Base-by-base conservation (phyloP, 1,140 invertebrate genomes). In the Plectus sambesii region DNA sequence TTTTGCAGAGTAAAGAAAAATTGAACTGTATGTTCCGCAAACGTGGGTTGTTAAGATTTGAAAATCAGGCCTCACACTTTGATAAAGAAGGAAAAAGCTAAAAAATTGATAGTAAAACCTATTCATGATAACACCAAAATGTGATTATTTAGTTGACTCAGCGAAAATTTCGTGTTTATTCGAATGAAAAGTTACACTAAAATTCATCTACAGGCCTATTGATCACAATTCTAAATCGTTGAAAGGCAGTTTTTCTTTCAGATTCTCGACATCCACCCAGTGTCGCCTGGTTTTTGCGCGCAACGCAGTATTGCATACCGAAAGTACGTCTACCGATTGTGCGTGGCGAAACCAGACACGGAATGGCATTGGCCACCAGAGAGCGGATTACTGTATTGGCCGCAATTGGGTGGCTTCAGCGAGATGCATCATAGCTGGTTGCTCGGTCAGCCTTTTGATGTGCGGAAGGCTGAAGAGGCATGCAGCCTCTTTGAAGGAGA, bases 301-400 rank as follows among this genome's bases (percentile, higher is more conserved):
- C 19, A 49, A 26, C 26, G 42, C 24, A 58, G 50, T 40, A 45
- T 61, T 22, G 39, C 51, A 2, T 61, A 61, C 26, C 38, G 59
- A 60, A 61, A 5, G 25, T 61, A 61, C 41, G 53, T 52, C 9
- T 61, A 61, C 37, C 58, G 59, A n/a, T 38, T 61, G n/a, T 44
- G 47, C n/a, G 53, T 50, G 17, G 42, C 46, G 6, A 29, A 42
- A 12, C 42, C 49, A 0, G 29, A 24, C 17, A 24, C 24, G 15
- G 6, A 42, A 19, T 53, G 50, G 43, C 49, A 54, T n/a, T 35
- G 27, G 5, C 29, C 50, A 19, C 26, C 29, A 5, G 19, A 48
- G 1, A 25, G n/a, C n/a, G n/a, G n/a, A n/a, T n/a, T n/a, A n/a
- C n/a, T n/a, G n/a, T n/a, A n/a, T n/a, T n/a, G 49, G 12, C 60